Evolutionary conservation across 2,888 invertebrate species (phyloP).

Genomic region (Pollenia amentaria): DNA sequence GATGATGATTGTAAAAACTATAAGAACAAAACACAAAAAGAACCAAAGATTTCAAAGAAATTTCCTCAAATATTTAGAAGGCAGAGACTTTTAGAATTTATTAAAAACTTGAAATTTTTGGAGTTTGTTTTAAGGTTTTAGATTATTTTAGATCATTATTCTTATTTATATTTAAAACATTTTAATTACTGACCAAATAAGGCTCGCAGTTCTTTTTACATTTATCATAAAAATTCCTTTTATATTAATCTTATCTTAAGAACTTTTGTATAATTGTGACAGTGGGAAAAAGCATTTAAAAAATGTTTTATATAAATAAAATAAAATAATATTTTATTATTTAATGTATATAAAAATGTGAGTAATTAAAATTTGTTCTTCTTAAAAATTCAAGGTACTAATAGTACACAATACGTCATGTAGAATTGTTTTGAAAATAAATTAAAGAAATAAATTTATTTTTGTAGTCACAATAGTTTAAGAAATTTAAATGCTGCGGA

Average conservation of each 20-base stretch:
- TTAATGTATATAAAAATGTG: slow-evolving; percentile 19
- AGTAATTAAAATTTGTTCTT: slow-evolving; percentile 21
- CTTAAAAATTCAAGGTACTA: not conserved
- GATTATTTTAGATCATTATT: not conserved
- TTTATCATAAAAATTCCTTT: slow-evolving; percentile 33
- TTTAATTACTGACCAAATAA: not conserved
- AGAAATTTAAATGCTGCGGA: no score
- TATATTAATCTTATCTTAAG: slow-evolving; percentile 21
- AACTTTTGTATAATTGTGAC: slow-evolving; percentile 32
- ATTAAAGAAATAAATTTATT: not conserved
- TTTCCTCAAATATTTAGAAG: no score
- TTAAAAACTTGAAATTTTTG: no score
- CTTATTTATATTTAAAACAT: not conserved
- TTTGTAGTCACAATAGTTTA: no score
- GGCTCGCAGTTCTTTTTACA: slow-evolving; percentile 2
- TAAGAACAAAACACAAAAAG: not conserved
- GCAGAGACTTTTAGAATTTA: no score
- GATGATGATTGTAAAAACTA: not conserved
- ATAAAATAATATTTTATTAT: slow-evolving; percentile 30
- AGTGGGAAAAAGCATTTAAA: slow-evolving; percentile 35
- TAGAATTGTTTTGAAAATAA: not conserved
- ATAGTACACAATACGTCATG: not conserved
- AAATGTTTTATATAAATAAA: slow-evolving; percentile 52
- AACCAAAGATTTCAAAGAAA: not conserved
- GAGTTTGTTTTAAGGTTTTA: not conserved